Base-by-base conservation (phyloP, 2,888 invertebrate genomes). In the Eurytoma adleriae region DNA sequence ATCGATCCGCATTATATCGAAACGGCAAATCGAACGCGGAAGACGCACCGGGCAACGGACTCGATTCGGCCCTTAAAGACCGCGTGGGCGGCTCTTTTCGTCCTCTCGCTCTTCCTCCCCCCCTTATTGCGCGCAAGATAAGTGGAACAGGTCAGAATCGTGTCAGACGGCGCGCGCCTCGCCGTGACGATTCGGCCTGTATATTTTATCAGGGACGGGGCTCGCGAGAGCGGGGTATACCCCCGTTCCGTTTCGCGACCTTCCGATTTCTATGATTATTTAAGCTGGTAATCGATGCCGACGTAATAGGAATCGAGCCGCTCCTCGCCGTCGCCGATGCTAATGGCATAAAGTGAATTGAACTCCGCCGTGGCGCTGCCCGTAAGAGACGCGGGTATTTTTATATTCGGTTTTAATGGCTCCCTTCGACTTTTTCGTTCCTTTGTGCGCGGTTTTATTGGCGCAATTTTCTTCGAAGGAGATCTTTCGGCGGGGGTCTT, bases 81-180 rank as follows among this genome's bases (percentile, higher is more conserved):
- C 40, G 56, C 24, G 10, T 10, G 20, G 67, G 24, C 24, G 24
- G 24, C 24, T 1, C 24, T 24, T 2, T 24, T 24, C 24, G 24
- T 24, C 2, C 1, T 24, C 24, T 24, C 24, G 24, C 24, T 24
- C 24, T 52, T 27, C 5, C 7, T 7, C 24, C 24, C 24, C 24
- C 2, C 2, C 59, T 10, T 74, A 62, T 72, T 77, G 1, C 40
- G 20, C 48, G 40, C 61, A 20, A 20, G 13, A 71, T 50, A 80
- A 82, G 82, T 80, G 68, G 82, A 80, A 82, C 78, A 80, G 78
- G 79, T 80, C 82, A 73, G 70, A 82, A 80, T 82, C 50, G 54
- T 61, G 82, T 76, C 82, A 82, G 82, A 64, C 82, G n/a, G 14
- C 62, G 62, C 50, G 18, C 67, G 18, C 5, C 1, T 3, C n/a